phyloP scores from a whole-genome alignment of 2,797 vertebrate species.

The Phoxinus dragarum region DNA sequence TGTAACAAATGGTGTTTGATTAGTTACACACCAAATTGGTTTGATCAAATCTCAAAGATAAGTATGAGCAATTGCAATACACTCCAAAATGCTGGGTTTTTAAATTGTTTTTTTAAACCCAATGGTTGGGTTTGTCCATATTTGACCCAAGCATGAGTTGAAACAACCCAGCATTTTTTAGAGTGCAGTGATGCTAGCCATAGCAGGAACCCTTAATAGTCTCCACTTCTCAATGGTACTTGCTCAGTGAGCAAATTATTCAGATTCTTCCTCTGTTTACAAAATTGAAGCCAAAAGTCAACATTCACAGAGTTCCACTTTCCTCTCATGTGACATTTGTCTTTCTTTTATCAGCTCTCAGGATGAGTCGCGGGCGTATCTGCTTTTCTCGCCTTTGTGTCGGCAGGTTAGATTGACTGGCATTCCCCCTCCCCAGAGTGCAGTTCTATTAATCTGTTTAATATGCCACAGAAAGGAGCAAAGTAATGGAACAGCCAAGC shows the following conservation, averaged over 20 bases:
- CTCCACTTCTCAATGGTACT: neutral
- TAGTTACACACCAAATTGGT: neutral
- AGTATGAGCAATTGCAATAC: neutral
- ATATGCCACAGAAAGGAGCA: conserved; percentile 71
- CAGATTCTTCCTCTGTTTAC: conserved; percentile 21
- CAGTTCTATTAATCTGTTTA: conserved; percentile 77
- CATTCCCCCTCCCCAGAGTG: conserved; percentile 67
- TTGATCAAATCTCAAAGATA: neutral
- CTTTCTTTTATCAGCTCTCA: conserved; percentile 63
- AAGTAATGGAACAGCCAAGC: conserved; percentile 64
- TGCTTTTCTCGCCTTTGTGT: conserved; percentile 54
- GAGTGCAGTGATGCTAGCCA: neutral
- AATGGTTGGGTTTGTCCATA: too few relatives aligned
- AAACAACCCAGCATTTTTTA: too few relatives aligned
- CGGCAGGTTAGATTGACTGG: conserved; percentile 64
- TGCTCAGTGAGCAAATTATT: conserved; percentile 1
- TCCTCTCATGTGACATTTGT: conserved; percentile 57
- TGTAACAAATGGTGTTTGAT: neutral
- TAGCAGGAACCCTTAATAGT: neutral
- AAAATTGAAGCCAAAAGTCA: conserved; percentile 41
- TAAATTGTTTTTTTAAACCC: too few relatives aligned
- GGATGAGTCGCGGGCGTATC: conserved; percentile 59
- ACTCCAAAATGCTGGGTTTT: too few relatives aligned
- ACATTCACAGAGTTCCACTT: conserved; percentile 53
- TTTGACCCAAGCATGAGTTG: too few relatives aligned